Evolutionary conservation across 2,888 invertebrate species (phyloP), one percentile per base, ranked within the genome.

Genomic region (Pachliopta kotzebuea): DNA sequence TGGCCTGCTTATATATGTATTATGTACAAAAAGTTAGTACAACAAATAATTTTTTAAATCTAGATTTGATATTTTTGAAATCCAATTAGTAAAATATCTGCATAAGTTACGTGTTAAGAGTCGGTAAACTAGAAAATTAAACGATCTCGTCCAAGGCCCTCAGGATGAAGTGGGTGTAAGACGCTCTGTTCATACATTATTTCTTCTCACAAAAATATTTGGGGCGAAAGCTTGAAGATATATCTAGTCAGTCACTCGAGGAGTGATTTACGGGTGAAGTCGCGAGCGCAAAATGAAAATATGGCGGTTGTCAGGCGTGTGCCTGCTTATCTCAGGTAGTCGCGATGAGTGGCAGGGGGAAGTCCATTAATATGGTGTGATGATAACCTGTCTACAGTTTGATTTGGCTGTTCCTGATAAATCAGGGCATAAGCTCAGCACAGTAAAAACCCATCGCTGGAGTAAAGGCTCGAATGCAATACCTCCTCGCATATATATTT

Each of bases 241-340:
- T 59, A 37, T 37, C 24, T 55, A 49, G 18, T 49, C 55, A 50
- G 56, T 8, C 54, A 23, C 6, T 45, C 20, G 11, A 6, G 31
- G 52, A 49, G 49, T 59, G 63, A 63, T 63, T 63, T 63, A 59
- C 59, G 63, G 8, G 49, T 9, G 23, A 58, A 54, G 31, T 31
- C 29, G 58, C 55, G 52, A 55, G 59, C 55, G 45, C 49, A 59
- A 63, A 63, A 63, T 63, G 59, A 63, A 63, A 63, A 63, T 63
- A 59, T 63, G 54, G 59, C 45, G 45, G 54, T 58, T 63, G 59
- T 55, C 63, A 63, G 52, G 24, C 49, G 29, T 55, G 58, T 59
- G 23, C 53, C 21, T 65, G 56, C 60, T 65, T 65, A 65, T 56
- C 65, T 60, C 18, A 50, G 24, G 55, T 11, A n/a, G 29, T 55